Evolutionary conservation across 2,797 vertebrate genomes (phyloP).

Genomic region (Ciconia nigra): DNA sequence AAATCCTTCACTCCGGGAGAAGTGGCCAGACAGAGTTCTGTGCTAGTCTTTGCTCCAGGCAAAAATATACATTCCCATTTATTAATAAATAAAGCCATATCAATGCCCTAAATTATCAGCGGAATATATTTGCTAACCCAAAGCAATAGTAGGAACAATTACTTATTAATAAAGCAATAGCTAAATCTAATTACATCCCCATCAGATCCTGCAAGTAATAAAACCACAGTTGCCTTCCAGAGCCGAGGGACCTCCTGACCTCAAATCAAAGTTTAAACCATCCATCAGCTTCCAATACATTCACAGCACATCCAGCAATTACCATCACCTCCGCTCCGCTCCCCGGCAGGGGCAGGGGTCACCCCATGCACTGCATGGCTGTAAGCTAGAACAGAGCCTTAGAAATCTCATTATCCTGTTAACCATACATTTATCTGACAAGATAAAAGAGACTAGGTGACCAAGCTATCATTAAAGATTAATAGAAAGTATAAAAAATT

Average conservation of each 20-base stretch:
- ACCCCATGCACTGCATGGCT: conserved; percentile 44
- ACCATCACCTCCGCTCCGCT: conserved; percentile 48
- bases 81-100: conserved; percentile 68
- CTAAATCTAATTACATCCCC: conserved; percentile 79
- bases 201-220: conserved; percentile 74
- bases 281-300: conserved; percentile 73
- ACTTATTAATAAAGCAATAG: conserved; percentile 81
- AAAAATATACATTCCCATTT: conserved; percentile 33
- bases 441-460: conserved; percentile 85
- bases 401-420: conserved; percentile 94
- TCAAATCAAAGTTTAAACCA: conserved; percentile 72
- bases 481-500: conserved; percentile 90
- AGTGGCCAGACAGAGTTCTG: neutral
- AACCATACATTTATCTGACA: conserved; percentile 93
- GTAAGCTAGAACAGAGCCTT: conserved; percentile 71
- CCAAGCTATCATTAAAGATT: conserved; percentile 90
- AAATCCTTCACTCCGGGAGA: neutral
- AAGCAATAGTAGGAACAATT: conserved; percentile 59
- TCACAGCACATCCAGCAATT: conserved; percentile 71
- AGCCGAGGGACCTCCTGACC: conserved; percentile 73
- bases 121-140: conserved; percentile 66
- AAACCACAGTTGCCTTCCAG: conserved; percentile 70
- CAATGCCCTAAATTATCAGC: conserved; percentile 66
- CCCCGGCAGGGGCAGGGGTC: conserved; percentile 76
- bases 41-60: conserved; percentile 10